Conservation (phyloP, 2,888 invertebrate genomes). For the Acanthosepion pharaonis region DNA sequence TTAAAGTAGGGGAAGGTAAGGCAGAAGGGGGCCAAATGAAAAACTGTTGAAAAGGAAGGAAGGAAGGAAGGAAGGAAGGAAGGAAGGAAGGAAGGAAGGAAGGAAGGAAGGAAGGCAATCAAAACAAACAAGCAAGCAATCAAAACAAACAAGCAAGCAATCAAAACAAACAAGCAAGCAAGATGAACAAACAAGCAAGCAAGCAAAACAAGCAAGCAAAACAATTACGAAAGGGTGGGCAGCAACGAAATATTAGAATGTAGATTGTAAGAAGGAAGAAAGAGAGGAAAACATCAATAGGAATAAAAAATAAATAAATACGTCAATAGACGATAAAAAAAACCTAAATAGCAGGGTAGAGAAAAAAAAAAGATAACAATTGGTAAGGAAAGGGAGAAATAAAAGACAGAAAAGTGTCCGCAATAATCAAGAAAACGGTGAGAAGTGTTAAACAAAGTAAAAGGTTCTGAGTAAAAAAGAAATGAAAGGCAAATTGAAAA, state of each 20-base stretch:
- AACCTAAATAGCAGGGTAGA: not conserved
- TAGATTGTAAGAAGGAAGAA: not conserved
- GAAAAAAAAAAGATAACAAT: conserved; percentile 2
- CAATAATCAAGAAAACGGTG: not conserved
- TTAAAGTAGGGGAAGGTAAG: conserved; percentile 34
- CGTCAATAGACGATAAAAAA: not conserved
- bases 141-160: too few relatives aligned
- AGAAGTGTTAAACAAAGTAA: not conserved
- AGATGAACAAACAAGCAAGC: too few relatives aligned
- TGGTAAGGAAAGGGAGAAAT: not conserved
- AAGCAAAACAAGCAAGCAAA: too few relatives aligned
- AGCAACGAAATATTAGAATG: not conserved
- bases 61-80: conserved; percentile 36
- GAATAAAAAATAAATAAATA: too few relatives aligned
- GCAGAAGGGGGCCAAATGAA: not conserved
- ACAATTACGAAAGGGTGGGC: not conserved
- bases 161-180: too few relatives aligned
- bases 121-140: too few relatives aligned
- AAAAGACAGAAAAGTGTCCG: conserved; percentile 40
- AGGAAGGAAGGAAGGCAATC: not conserved
- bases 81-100: conserved; percentile 38
- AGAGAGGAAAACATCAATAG: not conserved
- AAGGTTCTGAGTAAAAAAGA: not conserved
- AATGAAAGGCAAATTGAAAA: not conserved
- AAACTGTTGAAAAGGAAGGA: not conserved